Conservation (phyloP, 1,140 invertebrate species). For the Aricia agestis region DNA sequence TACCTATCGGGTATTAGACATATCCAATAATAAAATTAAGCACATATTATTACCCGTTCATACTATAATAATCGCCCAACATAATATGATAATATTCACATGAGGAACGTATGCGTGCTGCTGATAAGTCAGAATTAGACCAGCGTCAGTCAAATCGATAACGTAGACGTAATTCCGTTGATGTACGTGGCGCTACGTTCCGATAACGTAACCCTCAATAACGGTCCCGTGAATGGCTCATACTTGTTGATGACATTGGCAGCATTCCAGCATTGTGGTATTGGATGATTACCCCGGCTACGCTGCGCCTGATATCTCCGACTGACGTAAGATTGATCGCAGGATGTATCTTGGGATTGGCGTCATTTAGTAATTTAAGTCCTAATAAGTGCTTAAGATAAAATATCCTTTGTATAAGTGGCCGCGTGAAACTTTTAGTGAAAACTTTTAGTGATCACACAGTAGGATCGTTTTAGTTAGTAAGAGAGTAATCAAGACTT, state of each 20-base stretch:
- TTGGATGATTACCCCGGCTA: conserved; percentile 2
- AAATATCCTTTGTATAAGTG: too few species aligned
- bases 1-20: too few species aligned
- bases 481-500: too few species aligned
- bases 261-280: conserved; percentile 4
- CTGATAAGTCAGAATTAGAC: not conserved
- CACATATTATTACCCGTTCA: too few species aligned
- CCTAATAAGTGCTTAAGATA: too few species aligned
- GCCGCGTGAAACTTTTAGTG: too few species aligned
- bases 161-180: conserved; percentile 4
- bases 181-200: conserved; percentile 10
- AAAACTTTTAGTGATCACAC: too few species aligned
- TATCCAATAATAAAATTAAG: too few species aligned
- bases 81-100: too few species aligned
- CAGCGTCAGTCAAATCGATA: not conserved
- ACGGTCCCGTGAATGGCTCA: conserved; percentile 10
- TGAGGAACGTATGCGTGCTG: not conserved
- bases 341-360: not conserved
- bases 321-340: not conserved
- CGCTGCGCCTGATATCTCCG: conserved; percentile 2
- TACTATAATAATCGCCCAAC: too few species aligned
- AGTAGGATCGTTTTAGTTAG: too few species aligned
- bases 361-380: too few species aligned
- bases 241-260: conserved; percentile 16
- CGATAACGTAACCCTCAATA: conserved; percentile 13